Base-by-base conservation (phyloP, 2,113 vertebrate species). In the Calidris pugnax region DNA sequence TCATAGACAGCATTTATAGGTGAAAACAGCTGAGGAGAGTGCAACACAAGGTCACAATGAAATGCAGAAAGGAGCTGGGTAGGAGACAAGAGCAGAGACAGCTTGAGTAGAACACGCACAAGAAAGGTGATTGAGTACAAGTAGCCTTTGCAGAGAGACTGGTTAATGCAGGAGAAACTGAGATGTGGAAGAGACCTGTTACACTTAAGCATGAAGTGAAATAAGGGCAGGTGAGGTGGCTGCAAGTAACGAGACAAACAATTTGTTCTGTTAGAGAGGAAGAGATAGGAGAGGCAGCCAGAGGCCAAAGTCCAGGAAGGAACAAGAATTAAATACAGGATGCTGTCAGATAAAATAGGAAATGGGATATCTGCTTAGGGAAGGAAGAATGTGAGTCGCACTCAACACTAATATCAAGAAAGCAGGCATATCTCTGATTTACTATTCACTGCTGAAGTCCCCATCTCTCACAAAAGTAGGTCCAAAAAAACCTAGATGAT, bases 311-410 rank as follows among this genome's bases (percentile, higher is more conserved):
- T 89, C 20, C 80, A 92, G 73, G 91, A 95, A 95, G 39, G 30
- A 91, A 75, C 86, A 89, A 95, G 26, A 87, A 63, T 33, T 18
- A 91, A 95, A 92, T 56, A 77, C 35, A 85, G 91, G 64, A 92
- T 78, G 32, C 45, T 48, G 14, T 81, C 56, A 93, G 77, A 95
- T 89, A 94, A 95, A 90, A 68, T 89, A 75, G 59, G 73, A 90
- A 95, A 93, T 67, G 37, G 30, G 83, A 90, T 95, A 91, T 57
- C 80, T 87, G 12, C 64, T 72, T 63, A 75, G 67, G 63, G 32
- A 71, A 68, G 8, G 13, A 41, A 90, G 39, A 92, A 82, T 30
- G 21, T 35, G 27, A 84, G 14, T 35, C 7, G 4, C 23, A 59
- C 30, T 83, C 12, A 64, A 64, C n/a, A 57, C 10, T 27, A 90